Conservation (phyloP, 2,888 invertebrate genomes). For the Lycocerus yunnanus region DNA sequence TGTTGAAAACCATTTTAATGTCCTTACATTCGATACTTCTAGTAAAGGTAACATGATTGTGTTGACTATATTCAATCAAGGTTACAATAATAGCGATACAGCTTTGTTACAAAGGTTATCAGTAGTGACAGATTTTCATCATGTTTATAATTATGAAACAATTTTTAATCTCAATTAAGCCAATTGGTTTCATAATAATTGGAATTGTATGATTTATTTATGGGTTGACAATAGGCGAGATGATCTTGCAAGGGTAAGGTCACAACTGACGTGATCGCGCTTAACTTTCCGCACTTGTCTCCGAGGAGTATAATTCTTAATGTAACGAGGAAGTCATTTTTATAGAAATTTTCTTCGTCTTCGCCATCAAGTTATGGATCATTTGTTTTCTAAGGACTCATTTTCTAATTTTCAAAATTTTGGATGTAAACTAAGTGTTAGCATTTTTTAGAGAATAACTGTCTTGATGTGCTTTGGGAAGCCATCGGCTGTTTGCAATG, state of each 20-base stretch:
- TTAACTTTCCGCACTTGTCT: neutral
- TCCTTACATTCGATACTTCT: neutral
- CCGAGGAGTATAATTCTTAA: no score
- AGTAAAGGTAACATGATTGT: neutral
- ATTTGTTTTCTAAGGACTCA: no score
- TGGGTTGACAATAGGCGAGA: neutral
- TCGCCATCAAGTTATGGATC: no score
- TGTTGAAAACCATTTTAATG: neutral
- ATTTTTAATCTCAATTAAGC: neutral
- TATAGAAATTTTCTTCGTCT: no score
- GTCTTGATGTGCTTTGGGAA: no score
- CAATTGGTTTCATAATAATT: neutral
- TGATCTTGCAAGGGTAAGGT: neutral
- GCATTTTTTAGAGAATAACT: no score
- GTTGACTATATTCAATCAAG: neutral
- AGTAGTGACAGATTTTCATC: neutral
- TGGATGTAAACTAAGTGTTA: no score
- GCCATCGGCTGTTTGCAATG: no score
- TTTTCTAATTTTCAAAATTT: no score
- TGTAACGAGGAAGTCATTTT: neutral
- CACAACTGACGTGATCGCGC: neutral
- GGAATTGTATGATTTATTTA: neutral
- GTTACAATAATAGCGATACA: neutral
- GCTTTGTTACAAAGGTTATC: neutral
- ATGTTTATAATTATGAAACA: neutral